These are phyloP conservation scores for Rhagophthalmus giganteus DNA, from an alignment of 2,888 invertebrate species.

Conservation along the genomic window DNA sequence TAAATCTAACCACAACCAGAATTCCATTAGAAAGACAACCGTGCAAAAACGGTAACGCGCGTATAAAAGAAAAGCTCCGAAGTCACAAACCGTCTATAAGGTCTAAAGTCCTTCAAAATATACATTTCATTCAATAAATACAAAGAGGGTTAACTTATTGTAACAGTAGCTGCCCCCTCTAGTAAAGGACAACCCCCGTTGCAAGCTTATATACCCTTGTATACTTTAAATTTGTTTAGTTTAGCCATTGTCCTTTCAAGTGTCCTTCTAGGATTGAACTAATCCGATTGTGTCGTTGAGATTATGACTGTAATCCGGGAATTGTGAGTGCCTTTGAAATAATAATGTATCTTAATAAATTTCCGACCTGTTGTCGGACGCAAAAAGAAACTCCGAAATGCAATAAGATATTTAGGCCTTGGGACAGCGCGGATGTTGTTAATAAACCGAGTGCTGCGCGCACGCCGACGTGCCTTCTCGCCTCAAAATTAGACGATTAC, in stretches of 20 bases:
- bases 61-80: conserved; percentile 13
- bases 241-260: conserved; percentile 45
- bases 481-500: conserved; percentile 40
- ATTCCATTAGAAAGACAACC: conserved; percentile 50
- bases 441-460: conserved; percentile 3
- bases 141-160: conserved; percentile 53
- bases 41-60: conserved; percentile 51
- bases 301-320: conserved; percentile 23
- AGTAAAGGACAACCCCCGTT: conserved; percentile 50
- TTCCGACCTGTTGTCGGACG: background rate
- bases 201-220: conserved; percentile 48
- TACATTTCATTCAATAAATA: conserved; percentile 52
- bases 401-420: conserved; percentile 42
- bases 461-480: conserved; percentile 2
- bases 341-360: conserved; percentile 25
- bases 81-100: conserved; percentile 35
- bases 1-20: conserved; percentile 49
- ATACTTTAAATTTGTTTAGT: conserved; percentile 51
- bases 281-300: conserved; percentile 18
- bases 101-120: conserved; percentile 47
- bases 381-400: conserved; percentile 17
- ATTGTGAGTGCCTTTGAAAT: conserved; percentile 27
- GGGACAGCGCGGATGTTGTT: conserved; percentile 33
- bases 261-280: conserved; percentile 35
- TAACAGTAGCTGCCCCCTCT: conserved; percentile 52